Evolutionary conservation across 2,113 vertebrate species (phyloP).

Genomic region (Heloderma charlesbogerti): DNA sequence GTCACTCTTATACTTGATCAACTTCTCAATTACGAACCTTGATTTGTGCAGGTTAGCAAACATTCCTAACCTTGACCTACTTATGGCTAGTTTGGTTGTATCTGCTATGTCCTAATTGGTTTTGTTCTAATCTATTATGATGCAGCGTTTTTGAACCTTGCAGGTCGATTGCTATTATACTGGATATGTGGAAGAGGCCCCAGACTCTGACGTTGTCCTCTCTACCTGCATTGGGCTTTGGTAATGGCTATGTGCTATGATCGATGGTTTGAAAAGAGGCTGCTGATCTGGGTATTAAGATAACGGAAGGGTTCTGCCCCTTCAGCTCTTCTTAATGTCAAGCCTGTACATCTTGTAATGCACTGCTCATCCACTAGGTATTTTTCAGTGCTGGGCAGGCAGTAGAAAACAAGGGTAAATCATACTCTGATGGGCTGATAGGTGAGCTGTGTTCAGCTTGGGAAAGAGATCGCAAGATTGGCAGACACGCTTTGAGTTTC

Average conservation of each 20-base stretch:
- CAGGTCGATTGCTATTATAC: constrained; percentile 11
- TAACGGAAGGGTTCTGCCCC: background rate
- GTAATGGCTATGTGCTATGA: background rate
- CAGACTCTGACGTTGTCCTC: background rate
- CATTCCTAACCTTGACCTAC: background rate
- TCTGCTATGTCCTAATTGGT: background rate
- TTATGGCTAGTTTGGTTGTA: background rate
- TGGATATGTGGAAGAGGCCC: background rate
- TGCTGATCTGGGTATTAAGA: background rate
- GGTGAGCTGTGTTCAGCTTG: too few species aligned
- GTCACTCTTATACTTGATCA: background rate
- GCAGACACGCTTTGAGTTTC: too few species aligned
- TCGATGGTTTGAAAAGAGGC: background rate
- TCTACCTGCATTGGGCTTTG: constrained; percentile 14
- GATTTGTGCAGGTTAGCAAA: background rate
- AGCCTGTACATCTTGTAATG: background rate
- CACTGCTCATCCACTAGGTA: background rate
- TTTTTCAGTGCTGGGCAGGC: background rate
- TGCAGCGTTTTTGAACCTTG: background rate
- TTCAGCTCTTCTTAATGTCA: background rate
- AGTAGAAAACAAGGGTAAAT: background rate
- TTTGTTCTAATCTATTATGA: background rate
- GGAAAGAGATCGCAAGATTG: too few species aligned
- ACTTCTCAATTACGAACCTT: background rate
- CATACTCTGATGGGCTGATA: background rate